Evolutionary conservation across 2,797 vertebrate genomes (phyloP).

Genomic region (Oreonectes daqikongensis): DNA sequence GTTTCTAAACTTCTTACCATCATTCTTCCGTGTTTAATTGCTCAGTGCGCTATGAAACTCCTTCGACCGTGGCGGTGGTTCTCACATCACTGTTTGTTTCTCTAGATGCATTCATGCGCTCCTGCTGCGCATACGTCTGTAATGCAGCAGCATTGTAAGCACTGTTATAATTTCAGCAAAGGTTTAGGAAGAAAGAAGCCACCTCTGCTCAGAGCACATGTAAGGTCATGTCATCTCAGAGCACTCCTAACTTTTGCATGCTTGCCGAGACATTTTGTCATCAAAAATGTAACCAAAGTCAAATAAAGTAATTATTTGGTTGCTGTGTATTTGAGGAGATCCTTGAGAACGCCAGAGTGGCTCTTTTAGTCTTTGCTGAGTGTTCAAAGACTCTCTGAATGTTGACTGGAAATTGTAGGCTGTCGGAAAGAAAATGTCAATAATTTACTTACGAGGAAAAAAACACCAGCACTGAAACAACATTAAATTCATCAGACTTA

Average conservation of each 20-base stretch:
- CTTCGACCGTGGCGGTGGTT: neutral
- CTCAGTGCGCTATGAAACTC: constrained; percentile 2
- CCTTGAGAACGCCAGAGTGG: constrained; percentile 15
- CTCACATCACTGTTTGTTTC: constrained; percentile 19
- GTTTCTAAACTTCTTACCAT: too few species aligned
- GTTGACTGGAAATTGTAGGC: constrained; percentile 33
- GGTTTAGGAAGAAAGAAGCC: neutral
- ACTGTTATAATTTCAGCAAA: neutral
- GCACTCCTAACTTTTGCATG: neutral
- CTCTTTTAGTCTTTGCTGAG: constrained; percentile 25
- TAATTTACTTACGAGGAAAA: constrained; percentile 40
- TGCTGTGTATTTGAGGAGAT: constrained; percentile 19
- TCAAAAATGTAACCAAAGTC: neutral
- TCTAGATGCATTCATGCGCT: constrained; percentile 28
- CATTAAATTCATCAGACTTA: neutral
- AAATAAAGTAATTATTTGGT: too few species aligned
- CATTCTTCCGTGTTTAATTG: constrained; percentile 12
- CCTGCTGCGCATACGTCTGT: neutral
- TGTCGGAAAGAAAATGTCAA: constrained; percentile 42
- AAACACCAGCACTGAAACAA: constrained; percentile 14
- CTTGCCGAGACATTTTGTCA: neutral
- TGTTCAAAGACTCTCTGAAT: constrained; percentile 32
- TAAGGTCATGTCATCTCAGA: constrained; percentile 5
- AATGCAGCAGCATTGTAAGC: neutral
- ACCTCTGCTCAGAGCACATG: neutral